Conservation (phyloP, 2,888 invertebrate species). For the Volucella bombylans region DNA sequence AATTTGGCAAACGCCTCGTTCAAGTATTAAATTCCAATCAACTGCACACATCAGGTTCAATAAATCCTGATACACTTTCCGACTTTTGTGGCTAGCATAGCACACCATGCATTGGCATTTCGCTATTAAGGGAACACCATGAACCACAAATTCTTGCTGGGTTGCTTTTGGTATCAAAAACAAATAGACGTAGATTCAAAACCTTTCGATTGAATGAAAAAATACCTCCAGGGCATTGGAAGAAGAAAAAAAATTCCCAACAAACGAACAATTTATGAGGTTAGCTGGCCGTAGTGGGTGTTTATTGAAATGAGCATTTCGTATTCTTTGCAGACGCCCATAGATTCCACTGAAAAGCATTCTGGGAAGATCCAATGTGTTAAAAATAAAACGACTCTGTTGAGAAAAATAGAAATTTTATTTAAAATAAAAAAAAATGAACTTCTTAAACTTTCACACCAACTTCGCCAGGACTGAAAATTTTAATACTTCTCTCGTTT, state of each 20-base stretch:
- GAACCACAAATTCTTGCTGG: slow-evolving; percentile 7
- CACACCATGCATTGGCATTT: slow-evolving; percentile 22
- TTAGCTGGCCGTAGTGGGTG: slow-evolving; percentile 41
- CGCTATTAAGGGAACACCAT: background rate
- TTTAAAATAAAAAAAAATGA: slow-evolving; percentile 34
- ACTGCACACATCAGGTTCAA: slow-evolving; percentile 54
- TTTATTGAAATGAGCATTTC: background rate
- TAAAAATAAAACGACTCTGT: slow-evolving; percentile 23
- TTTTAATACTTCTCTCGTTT: slow-evolving; percentile 88
- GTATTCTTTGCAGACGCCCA: background rate
- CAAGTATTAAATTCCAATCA: slow-evolving; percentile 63
- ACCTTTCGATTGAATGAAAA: slow-evolving; percentile 3
- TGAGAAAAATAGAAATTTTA: slow-evolving; percentile 62
- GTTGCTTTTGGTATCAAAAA: background rate
- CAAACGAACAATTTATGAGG: slow-evolving; percentile 43
- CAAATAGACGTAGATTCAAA: background rate
- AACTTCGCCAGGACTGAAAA: slow-evolving; percentile 87
- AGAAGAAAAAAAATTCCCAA: background rate
- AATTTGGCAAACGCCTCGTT: slow-evolving; percentile 37
- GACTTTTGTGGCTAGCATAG: slow-evolving; percentile 48
- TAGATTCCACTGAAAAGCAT: background rate
- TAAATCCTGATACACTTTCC: slow-evolving; percentile 57
- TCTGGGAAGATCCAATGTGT: too few relatives aligned
- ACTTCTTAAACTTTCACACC: slow-evolving; percentile 79
- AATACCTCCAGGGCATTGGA: background rate